Evolutionary conservation across 1,140 invertebrate genomes (phyloP), one percentile per base, ranked within the genome.

Genomic region (Manduca sexta): DNA sequence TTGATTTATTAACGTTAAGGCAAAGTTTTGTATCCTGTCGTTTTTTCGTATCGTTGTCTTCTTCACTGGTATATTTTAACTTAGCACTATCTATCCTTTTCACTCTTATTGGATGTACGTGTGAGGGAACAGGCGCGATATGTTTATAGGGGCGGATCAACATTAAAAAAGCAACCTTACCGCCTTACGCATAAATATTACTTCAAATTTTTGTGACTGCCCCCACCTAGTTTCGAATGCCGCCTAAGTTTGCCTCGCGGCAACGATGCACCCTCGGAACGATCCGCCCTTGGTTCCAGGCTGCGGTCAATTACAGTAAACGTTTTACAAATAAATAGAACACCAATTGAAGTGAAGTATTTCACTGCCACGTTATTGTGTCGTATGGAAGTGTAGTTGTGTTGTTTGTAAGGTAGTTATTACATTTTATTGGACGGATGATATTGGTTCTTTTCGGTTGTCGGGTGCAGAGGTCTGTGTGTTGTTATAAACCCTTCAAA

Each of bases 331-430:
- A 52, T 26, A 14, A 35, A 35, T 34, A 34, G 17, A 45, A 58
- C 52, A 62, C 55, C 54, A 62, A 62, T 60, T 15, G 55, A 51
- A 49, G 30, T 49, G 47, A 50, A 54, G 48, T 42, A 54, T 45
- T 34, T 40, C 56, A 64, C 60, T 64, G 60, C 60, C 60, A 60
- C 49, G 17, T 49, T 53, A 49, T 64, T 29, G 13, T 57, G 18
- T 18, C 38, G 15, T 40, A n/a, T 11, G 14, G 15, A 18, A 8
- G 4, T 40, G 16, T n/a, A n/a, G n/a, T n/a, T n/a, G n/a, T n/a
- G n/a, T n/a, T n/a, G n/a, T n/a, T n/a, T n/a, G n/a, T n/a, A n/a
- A n/a, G n/a, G n/a, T n/a, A n/a, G n/a, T n/a, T n/a, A n/a, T n/a
- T n/a, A n/a, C n/a, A n/a, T n/a, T 40, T 18, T 14, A 40, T 40